A percentile compares a stretch with the other conserved stretches of the same genome.
Evolutionary conservation across 2,113 vertebrate genomes (phyloP).

Genomic region (Tautogolabrus adspersus): DNA sequence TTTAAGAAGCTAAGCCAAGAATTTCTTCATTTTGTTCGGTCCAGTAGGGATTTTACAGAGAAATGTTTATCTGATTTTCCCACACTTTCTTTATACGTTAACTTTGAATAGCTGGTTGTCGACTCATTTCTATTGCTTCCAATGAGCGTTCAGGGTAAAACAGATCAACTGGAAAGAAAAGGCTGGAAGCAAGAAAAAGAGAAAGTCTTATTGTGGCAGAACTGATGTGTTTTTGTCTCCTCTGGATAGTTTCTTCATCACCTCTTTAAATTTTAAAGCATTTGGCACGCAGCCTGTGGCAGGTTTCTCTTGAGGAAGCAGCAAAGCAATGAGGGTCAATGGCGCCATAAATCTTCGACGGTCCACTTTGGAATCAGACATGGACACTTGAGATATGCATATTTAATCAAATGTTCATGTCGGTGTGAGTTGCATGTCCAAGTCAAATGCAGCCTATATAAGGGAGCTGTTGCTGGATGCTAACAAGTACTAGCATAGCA

Average conservation of each 20-base stretch:
- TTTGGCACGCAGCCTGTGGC: conserved; percentile 89
- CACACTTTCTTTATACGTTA: conserved; percentile 44
- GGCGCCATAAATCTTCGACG: conserved; percentile 87
- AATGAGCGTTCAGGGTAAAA: conserved; percentile 46
- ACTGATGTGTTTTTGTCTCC: conserved; percentile 87
- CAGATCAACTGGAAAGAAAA: conserved; percentile 53
- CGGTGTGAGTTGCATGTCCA: conserved; percentile 59
- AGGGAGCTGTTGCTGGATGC: conserved; percentile 51
- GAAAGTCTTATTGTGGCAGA: conserved; percentile 78
- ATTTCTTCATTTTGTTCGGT: conserved; percentile 51
- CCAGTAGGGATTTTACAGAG: conserved; percentile 39
- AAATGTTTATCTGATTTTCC: conserved; percentile 50
- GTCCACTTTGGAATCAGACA: conserved; percentile 86
- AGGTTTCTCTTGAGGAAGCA: conserved; percentile 89
- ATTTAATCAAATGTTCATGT: conserved; percentile 70
- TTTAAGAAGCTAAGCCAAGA: conserved; percentile 30
- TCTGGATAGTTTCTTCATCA: conserved; percentile 97
- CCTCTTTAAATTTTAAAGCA: conserved; percentile 98
- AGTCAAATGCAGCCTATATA: conserved; percentile 50
- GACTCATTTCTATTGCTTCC: conserved; percentile 9
- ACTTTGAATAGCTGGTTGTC: conserved; percentile 34
- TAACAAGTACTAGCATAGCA: conserved; percentile 53
- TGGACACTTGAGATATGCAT: conserved; percentile 78
- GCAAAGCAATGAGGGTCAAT: conserved; percentile 87
- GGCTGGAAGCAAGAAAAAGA: conserved; percentile 47